Conservation (phyloP, 2,797 vertebrate genomes). For the Fringilla coelebs region DNA sequence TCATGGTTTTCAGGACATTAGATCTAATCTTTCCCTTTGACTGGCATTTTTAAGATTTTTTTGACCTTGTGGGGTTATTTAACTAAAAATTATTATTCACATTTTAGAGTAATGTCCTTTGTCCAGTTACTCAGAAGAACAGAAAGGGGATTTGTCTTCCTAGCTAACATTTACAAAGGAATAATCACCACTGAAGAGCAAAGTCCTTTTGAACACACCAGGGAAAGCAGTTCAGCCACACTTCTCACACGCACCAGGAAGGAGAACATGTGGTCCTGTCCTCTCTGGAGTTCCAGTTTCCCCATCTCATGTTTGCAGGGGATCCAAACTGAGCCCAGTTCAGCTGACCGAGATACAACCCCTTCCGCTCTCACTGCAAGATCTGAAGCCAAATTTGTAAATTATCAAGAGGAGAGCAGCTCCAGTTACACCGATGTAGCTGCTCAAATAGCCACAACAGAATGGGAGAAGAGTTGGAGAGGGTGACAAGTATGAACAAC, state of each 20-base stretch:
- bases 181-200: neutral
- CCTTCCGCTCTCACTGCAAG: neutral
- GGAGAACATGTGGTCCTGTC: neutral
- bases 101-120: neutral
- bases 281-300: neutral
- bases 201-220: neutral
- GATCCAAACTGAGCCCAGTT: neutral
- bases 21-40: neutral
- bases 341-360: neutral
- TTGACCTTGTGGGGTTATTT: neutral
- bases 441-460: neutral
- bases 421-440: neutral
- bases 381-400: neutral
- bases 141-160: neutral
- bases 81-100: neutral
- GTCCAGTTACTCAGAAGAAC: neutral
- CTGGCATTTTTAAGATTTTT: neutral
- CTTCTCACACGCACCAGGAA: neutral
- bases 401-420: neutral
- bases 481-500: neutral
- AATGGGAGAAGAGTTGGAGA: neutral
- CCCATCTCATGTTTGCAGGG: neutral
- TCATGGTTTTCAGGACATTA: neutral
- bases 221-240: neutral
- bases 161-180: neutral